These are phyloP conservation scores for Scomberomorus guttatus DNA, from an alignment of 2,797 vertebrate species.

Conservation along the genomic window DNA sequence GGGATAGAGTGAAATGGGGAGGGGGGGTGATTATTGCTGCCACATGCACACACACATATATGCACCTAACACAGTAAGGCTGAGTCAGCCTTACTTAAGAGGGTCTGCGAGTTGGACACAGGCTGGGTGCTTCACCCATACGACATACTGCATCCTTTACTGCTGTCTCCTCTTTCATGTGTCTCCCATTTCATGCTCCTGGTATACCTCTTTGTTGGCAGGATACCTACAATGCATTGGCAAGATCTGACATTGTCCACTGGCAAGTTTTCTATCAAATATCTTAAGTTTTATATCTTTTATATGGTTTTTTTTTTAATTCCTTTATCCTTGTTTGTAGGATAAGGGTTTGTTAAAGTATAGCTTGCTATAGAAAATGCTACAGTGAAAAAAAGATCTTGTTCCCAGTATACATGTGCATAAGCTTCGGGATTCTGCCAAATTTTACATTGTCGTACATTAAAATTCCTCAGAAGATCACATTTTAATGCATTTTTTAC, in stretches of 20 bases:
- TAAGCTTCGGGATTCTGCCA: background rate
- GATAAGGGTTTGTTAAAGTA: background rate
- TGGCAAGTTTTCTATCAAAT: slow-evolving; percentile 31
- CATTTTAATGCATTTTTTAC: background rate
- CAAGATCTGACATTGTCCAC: slow-evolving; percentile 13
- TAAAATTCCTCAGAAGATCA: background rate
- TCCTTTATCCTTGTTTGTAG: too few relatives aligned
- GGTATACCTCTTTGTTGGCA: slow-evolving; percentile 7
- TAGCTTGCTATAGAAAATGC: too few relatives aligned
- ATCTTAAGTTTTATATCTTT: slow-evolving; percentile 17
- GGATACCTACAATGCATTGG: slow-evolving; percentile 3
- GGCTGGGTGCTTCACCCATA: slow-evolving; percentile 39
- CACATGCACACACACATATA: slow-evolving; percentile 56
- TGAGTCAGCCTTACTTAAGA: slow-evolving; percentile 75
- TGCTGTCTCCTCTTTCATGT: slow-evolving; percentile 41
- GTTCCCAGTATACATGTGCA: background rate
- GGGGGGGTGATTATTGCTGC: slow-evolving; percentile 51
- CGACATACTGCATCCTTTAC: slow-evolving; percentile 39
- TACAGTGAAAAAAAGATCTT: too few relatives aligned
- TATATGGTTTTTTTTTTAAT: background rate
- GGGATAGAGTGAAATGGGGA: slow-evolving; percentile 18
- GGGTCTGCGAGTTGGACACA: slow-evolving; percentile 58
- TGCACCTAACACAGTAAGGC: slow-evolving; percentile 48
- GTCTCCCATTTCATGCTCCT: slow-evolving; percentile 37
- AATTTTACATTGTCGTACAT: background rate